Percentiles rank a stretch among this genome's conserved stretches.
Evolutionary conservation across 2,113 vertebrate genomes (phyloP).

Genomic region (Psettodes erumei): DNA sequence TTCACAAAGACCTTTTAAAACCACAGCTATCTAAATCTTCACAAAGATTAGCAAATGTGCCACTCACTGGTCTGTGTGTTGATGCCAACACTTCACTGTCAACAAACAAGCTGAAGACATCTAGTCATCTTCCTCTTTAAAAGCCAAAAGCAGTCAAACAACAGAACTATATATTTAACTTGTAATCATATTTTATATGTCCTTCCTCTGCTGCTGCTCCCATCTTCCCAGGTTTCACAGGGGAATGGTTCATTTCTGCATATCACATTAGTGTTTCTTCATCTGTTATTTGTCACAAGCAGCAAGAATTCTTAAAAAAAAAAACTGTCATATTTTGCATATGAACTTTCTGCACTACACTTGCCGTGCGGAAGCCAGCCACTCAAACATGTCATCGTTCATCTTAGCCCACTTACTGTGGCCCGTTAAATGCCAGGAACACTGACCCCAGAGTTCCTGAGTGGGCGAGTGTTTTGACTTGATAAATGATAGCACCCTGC

Average conservation of each 20-base stretch:
- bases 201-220: background rate
- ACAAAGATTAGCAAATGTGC: slow-evolving; percentile 20
- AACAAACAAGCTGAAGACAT: slow-evolving; percentile 9
- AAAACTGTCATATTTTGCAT: background rate
- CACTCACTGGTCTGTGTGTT: background rate
- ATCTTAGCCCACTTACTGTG: slow-evolving; percentile 39
- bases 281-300: slow-evolving; percentile 19
- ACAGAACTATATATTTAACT: background rate
- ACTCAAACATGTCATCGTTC: slow-evolving; percentile 20
- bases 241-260: background rate
- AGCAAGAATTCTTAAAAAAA: background rate
- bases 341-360: background rate
- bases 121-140: slow-evolving; percentile 2
- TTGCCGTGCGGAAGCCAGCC: background rate
- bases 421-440: slow-evolving; percentile 25
- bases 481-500: slow-evolving; percentile 40
- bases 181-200: background rate
- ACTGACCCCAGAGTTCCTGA: slow-evolving; percentile 25
- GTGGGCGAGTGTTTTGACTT: slow-evolving; percentile 56
- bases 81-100: background rate
- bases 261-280: background rate
- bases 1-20: too few relatives aligned
- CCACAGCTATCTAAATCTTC: too few relatives aligned
- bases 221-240: background rate
- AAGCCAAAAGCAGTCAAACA: background rate